These are phyloP conservation scores for Metalampra italica DNA, from an alignment of 2,888 invertebrate species.

Conservation along the genomic window DNA sequence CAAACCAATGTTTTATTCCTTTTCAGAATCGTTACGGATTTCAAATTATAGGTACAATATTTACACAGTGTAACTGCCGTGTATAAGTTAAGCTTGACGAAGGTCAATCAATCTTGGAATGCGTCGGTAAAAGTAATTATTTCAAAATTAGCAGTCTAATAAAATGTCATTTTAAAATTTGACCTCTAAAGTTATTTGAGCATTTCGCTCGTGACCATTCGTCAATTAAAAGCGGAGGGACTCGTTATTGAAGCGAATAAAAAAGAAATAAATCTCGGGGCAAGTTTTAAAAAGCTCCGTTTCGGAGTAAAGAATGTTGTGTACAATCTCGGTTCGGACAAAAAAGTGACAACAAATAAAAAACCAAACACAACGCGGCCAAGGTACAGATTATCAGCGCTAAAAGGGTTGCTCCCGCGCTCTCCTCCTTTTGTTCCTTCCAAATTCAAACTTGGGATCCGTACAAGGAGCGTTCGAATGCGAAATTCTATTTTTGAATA, in stretches of 20 bases:
- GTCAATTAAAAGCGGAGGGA: slow-evolving; percentile 71
- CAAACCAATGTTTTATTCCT: slow-evolving; percentile 6
- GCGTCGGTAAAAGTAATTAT: slow-evolving; percentile 11
- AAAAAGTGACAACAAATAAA: slow-evolving; percentile 78
- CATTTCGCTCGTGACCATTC: slow-evolving; percentile 66
- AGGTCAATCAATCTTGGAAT: not conserved
- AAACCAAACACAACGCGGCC: slow-evolving; percentile 68
- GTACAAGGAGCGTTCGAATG: slow-evolving; percentile 77
- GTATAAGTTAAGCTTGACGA: not conserved
- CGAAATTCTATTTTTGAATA: slow-evolving; percentile 78
- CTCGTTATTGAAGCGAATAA: slow-evolving; percentile 68
- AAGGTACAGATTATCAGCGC: slow-evolving; percentile 78
- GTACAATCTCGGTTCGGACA: slow-evolving; percentile 76
- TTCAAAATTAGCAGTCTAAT: slow-evolving; percentile 5
- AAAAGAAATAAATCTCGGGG: slow-evolving; percentile 68
- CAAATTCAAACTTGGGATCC: slow-evolving; percentile 76
- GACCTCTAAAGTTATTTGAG: slow-evolving; percentile 55
- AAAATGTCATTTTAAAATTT: slow-evolving; percentile 41
- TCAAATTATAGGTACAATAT: not conserved
- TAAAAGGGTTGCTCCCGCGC: slow-evolving; percentile 78
- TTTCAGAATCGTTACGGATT: slow-evolving; percentile 7
- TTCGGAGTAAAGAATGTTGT: slow-evolving; percentile 79
- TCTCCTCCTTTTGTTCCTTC: slow-evolving; percentile 75
- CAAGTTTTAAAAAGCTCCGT: slow-evolving; percentile 74
- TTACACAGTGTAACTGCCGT: not conserved